Percentiles rank a stretch among this genome's conserved stretches.
These are phyloP conservation scores for Aurelia aurita DNA, from an alignment of 30 jellyfish, hydroid and myxozoan genomes.

Conservation along the genomic window DNA sequence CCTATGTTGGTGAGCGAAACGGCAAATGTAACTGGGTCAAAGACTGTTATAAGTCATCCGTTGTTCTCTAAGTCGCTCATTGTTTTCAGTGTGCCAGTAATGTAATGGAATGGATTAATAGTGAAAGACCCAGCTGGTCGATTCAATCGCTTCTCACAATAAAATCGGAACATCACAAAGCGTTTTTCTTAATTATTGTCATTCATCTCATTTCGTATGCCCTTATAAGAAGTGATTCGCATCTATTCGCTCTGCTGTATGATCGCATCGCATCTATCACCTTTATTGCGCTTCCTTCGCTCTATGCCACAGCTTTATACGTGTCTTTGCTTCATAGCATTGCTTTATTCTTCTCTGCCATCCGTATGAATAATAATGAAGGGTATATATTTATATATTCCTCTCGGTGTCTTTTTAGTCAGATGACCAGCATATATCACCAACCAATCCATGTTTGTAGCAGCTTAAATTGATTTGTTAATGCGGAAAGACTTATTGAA, in stretches of 20 bases:
- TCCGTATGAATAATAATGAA: neutral
- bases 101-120: conserved; percentile 69
- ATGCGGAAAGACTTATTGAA: conserved; percentile 63
- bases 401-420: neutral
- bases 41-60: conserved; percentile 71
- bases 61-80: conserved; percentile 53
- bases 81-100: conserved; percentile 74
- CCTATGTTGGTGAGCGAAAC: conserved; percentile 66
- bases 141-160: conserved; percentile 33
- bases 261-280: too few relatives aligned
- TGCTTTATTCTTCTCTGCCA: neutral
- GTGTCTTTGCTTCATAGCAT: neutral
- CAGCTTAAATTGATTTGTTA: conserved; percentile 50
- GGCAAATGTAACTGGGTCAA: conserved; percentile 71
- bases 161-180: conserved; percentile 60
- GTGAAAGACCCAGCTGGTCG: conserved; percentile 68
- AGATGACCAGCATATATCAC: neutral
- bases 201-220: conserved; percentile 52
- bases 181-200: conserved; percentile 32
- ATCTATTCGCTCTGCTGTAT: too few relatives aligned
- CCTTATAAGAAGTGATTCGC: neutral
- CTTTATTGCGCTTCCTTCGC: too few relatives aligned
- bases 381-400: neutral
- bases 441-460: conserved; percentile 34
- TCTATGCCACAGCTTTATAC: too few relatives aligned